A percentile compares a stretch with the other conserved stretches of the same genome.
Conservation (phyloP, 2,113 vertebrate genomes). For the mouse (Mus musculus) region DNA sequence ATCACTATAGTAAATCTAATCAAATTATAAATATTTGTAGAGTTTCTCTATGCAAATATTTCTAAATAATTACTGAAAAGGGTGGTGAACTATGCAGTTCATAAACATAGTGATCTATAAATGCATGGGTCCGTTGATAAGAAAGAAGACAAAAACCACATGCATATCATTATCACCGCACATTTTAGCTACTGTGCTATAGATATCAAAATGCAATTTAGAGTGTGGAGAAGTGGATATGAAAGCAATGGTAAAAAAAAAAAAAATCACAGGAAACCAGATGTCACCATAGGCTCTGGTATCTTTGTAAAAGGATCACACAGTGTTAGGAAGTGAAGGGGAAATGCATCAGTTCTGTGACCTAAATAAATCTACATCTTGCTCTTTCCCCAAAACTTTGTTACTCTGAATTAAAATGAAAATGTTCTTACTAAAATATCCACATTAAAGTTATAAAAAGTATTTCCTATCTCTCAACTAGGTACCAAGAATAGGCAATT, state of each 20-base stretch:
- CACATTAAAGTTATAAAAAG: not conserved
- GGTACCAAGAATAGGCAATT: not conserved
- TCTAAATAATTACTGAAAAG: not conserved
- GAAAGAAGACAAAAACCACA: not conserved
- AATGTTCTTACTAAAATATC: not conserved
- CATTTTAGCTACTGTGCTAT: not conserved
- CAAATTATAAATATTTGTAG: not conserved
- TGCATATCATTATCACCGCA: not conserved
- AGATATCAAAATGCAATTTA: not conserved
- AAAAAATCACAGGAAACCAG: not conserved
- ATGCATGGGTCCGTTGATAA: not conserved
- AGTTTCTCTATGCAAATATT: not conserved
- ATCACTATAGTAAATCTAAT: not conserved
- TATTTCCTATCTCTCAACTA: not conserved
- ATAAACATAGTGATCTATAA: not conserved
- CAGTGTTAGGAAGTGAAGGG: not conserved
- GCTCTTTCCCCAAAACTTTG: not conserved
- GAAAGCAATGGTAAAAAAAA: not conserved
- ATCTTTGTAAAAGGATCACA: not conserved
- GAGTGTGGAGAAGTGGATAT: not conserved
- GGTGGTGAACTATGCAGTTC: not conserved
- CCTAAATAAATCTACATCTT: constrained; percentile 11
- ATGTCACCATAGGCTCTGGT: not conserved
- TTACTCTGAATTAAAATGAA: not conserved
- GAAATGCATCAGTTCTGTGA: not conserved